Conservation (phyloP, 1,140 invertebrate species). For the Pogonomyrmex barbatus region DNA sequence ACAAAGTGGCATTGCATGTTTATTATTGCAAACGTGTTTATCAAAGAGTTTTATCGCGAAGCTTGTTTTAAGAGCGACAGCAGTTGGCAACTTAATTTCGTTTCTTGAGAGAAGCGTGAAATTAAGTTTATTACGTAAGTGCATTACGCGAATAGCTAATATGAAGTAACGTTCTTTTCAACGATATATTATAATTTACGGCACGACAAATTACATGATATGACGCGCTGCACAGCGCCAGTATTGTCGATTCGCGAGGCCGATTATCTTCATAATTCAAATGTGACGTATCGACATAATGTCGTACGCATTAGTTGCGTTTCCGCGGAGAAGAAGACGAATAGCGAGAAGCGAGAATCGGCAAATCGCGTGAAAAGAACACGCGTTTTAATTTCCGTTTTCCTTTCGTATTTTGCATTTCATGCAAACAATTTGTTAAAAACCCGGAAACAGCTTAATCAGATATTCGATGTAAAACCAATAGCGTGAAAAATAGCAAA, state of each 20-base stretch:
- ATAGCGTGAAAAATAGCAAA: background rate
- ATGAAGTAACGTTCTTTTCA: background rate
- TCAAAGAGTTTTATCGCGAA: background rate
- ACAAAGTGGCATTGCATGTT: conserved; percentile 4
- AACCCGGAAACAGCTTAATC: background rate
- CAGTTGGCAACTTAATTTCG: background rate
- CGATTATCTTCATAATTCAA: conserved; percentile 59
- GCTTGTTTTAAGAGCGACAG: background rate
- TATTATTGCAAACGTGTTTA: background rate
- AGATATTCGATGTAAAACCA: background rate
- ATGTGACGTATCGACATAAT: conserved; percentile 52
- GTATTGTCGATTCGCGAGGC: conserved; percentile 36
- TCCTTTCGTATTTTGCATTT: background rate
- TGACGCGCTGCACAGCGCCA: background rate
- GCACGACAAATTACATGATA: conserved; percentile 44
- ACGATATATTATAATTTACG: conserved; percentile 28
- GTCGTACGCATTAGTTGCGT: conserved; percentile 37
- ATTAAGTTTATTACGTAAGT: background rate
- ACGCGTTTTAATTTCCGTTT: background rate
- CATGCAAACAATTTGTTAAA: background rate
- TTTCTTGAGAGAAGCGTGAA: background rate
- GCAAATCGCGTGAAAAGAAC: background rate
- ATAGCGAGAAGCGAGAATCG: background rate
- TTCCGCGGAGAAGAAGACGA: background rate
- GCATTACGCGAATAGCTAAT: background rate